Evolutionary conservation across 2,113 vertebrate genomes (phyloP), one percentile per base, ranked within the genome.

Genomic region (Helogale parvula): DNA sequence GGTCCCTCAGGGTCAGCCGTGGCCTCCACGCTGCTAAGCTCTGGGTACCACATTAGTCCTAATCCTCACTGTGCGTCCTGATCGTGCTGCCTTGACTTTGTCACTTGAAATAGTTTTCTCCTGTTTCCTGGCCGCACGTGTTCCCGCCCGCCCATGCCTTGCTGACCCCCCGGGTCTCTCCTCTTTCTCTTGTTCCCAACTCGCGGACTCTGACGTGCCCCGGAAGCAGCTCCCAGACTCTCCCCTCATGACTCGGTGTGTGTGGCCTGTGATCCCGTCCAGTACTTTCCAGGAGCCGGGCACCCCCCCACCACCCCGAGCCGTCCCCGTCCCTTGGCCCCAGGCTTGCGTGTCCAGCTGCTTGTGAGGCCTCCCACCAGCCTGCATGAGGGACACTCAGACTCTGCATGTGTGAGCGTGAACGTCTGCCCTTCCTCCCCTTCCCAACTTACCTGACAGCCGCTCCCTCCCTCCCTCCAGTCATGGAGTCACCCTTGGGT

Each of bases 321-420:
- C 45, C 23, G 10, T 35, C 21, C 17, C 31, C 1, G 1, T 71
- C 45, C 33, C 35, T 52, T 3, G 68, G 33, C 45, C 16, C 3
- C 11, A 16, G 12, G 7, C 45, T 6, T 25, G 23, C 2, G 21
- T 87, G 33, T 86, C 63, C 11, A 2, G 8, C 45, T 69, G 45
- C 33, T 47, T 27, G 23, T n/a, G 7, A 9, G 63, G 16, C 29
- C 4, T 17, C 45, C 29, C 31, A 5, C 41, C 10, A 21, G 63
- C 29, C 7, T 9, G 7, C n/a, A 4, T 33, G 13, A 8, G 1
- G 17, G 83, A 25, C 45, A 33, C 45, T 16, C 7, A 23, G 2
- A 5, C 41, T 25, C 33, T 13, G 1, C 0, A 0, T 16, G 7
- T 82, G 1, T 29, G 35, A 74, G 71, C 5, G 12, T 6, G 13